Evolutionary conservation across 1,140 invertebrate species (phyloP).

Genomic region (Drosophila parvula): DNA sequence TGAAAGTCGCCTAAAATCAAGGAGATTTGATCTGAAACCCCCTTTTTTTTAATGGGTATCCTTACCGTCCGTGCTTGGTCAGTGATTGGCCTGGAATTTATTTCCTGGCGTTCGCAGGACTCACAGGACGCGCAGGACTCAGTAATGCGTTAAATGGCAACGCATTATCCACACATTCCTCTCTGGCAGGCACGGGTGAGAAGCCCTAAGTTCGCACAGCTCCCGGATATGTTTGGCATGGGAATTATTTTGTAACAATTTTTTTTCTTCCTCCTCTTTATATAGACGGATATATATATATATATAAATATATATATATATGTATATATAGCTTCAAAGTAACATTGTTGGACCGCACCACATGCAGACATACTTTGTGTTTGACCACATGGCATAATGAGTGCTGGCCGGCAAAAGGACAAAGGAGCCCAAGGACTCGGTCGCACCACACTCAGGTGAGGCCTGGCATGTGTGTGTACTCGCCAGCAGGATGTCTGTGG

Average conservation of each 20-base stretch:
- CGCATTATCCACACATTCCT: slow-evolving; percentile 65
- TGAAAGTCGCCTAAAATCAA: neutral
- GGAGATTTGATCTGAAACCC: neutral
- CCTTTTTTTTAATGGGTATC: neutral
- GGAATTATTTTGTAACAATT: slow-evolving; percentile 58
- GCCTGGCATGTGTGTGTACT: slow-evolving; percentile 8
- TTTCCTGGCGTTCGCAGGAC: slow-evolving; percentile 11
- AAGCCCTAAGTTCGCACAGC: slow-evolving; percentile 64
- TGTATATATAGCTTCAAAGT: slow-evolving; percentile 53
- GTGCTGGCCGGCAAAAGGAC: slow-evolving; percentile 41
- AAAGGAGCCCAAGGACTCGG: slow-evolving; percentile 32
- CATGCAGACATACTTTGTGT: slow-evolving; percentile 69
- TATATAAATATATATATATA: neutral
- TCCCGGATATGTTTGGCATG: slow-evolving; percentile 45
- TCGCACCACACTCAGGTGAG: slow-evolving; percentile 25
- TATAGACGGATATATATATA: neutral
- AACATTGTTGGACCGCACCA: slow-evolving; percentile 47
- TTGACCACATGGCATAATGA: slow-evolving; percentile 76
- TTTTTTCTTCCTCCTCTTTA: slow-evolving; percentile 15
- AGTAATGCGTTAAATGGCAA: slow-evolving; percentile 70
- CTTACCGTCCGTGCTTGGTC: neutral
- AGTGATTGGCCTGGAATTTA: neutral
- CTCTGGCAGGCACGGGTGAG: slow-evolving; percentile 25
- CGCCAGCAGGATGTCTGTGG: slow-evolving; percentile 41
- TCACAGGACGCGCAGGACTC: slow-evolving; percentile 10